Conservation (phyloP, 2,888 invertebrate genomes). For the Meliscaeva auricollis region DNA sequence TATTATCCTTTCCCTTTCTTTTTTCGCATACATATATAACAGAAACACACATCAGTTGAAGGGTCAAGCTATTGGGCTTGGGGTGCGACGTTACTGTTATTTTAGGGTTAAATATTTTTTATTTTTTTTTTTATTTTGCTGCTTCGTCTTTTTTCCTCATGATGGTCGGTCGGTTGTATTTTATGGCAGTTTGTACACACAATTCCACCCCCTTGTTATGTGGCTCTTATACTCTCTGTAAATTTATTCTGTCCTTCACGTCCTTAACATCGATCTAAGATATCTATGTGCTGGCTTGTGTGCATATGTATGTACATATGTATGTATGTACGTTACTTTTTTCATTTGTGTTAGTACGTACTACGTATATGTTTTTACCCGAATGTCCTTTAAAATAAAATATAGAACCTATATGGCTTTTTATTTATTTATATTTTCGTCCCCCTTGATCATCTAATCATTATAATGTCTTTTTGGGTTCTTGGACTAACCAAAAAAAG, state of each 20-base stretch:
- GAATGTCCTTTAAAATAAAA: constrained; percentile 68
- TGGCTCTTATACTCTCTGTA: constrained; percentile 31
- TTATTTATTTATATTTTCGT: constrained; percentile 43
- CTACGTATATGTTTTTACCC: not conserved
- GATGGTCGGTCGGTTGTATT: constrained; percentile 51
- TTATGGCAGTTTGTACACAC: constrained; percentile 27
- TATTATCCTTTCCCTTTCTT: constrained; percentile 70
- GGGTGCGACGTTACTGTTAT: constrained; percentile 75
- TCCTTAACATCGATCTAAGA: constrained; percentile 41
- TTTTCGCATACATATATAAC: constrained; percentile 9
- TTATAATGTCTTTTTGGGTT: constrained; percentile 63
- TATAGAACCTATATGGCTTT: constrained; percentile 51
- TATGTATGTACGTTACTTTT: not conserved
- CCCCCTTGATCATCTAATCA: constrained; percentile 59
- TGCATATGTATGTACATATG: not conserved
- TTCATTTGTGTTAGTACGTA: constrained; percentile 12
- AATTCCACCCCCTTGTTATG: constrained; percentile 62
- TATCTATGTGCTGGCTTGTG: constrained; percentile 7
- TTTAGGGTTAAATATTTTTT: constrained; percentile 75
- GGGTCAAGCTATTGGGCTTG: constrained; percentile 73
- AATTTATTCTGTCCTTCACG: constrained; percentile 67
- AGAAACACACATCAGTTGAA: constrained; percentile 68
- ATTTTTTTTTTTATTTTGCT: constrained; percentile 49
- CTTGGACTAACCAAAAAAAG: constrained; percentile 58
- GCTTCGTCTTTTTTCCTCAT: constrained; percentile 39